Evolutionary conservation across 2,113 vertebrate species (phyloP).

Genomic region (Odontophorus gujanensis): DNA sequence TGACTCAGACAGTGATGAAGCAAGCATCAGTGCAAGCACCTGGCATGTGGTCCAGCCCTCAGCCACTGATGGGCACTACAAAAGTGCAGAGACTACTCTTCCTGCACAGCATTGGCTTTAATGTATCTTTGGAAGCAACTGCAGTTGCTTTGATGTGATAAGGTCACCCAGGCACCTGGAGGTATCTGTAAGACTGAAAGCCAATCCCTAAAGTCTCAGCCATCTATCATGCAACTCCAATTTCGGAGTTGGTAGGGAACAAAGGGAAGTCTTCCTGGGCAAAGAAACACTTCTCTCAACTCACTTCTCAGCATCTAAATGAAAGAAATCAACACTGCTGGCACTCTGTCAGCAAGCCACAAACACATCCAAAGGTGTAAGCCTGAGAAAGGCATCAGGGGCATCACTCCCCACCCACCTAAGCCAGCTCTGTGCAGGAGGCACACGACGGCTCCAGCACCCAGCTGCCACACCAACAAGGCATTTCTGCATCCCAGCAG

Average conservation of each 20-base stretch:
- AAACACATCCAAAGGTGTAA: neutral
- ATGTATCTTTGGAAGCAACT: neutral
- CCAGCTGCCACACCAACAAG: neutral
- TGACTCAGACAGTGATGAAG: neutral
- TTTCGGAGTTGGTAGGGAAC: neutral
- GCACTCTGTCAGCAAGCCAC: neutral
- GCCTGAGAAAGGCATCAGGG: neutral
- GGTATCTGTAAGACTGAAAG: neutral
- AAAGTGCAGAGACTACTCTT: neutral
- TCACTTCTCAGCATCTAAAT: neutral
- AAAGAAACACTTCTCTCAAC: neutral
- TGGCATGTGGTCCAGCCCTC: neutral
- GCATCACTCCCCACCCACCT: neutral
- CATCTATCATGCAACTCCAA: neutral
- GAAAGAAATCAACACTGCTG: neutral
- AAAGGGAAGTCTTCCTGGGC: neutral
- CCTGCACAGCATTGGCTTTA: neutral
- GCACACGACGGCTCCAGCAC: neutral
- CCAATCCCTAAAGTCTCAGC: neutral
- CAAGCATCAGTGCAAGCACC: rapidly evolving
- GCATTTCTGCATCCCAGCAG: neutral
- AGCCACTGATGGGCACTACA: neutral
- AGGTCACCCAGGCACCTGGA: neutral
- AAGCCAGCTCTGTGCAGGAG: neutral
- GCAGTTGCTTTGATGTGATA: neutral